Evolutionary conservation across 2,888 invertebrate genomes (phyloP), one percentile per base, ranked within the genome.

Genomic region (Machimus atricapillus): DNA sequence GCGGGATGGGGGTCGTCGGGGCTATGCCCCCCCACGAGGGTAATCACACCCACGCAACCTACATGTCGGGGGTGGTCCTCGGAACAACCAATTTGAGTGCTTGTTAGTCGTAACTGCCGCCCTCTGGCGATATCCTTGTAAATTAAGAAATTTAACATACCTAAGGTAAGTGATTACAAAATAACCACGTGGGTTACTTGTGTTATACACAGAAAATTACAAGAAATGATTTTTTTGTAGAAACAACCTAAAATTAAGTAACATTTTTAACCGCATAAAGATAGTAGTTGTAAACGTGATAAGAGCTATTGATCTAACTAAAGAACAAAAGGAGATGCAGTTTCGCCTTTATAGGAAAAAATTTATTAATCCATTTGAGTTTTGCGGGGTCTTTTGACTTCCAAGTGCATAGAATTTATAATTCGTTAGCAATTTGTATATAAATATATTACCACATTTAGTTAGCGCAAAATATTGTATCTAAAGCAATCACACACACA

Each of bases 21-120:
- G 66, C 78, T 14, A n/a, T 79, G 1, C 56, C 37, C 4, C 23
- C 31, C 0, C 46, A 43, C 19, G 79, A 86, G 8, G 16, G n/a
- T 31, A 89, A 90, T 87, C 90, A 90, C 88, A 91, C 90, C 87
- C 91, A 91, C 87, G 89, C 90, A 73, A 91, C 90, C 46, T 92
- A 92, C 77, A 91, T 92, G 90, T 90, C 92, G n/a, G 92, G 92
- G 4, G 91, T 92, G 85, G 92, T 92, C 37, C 90, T 92, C 85
- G 92, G 92, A 88, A 91, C 92, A 86, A 92, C 91, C 87, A 92
- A 91, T 90, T 90, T 92, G 89, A 92, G 90, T 89, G 91, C 92
- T 89, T 92, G 92, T 92, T 92, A 86, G 66, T 74, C 37, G 74
- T 85, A 85, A 74, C 73, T 74, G 31, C 74, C 46, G 46, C 46